phyloP scores from a whole-genome alignment of 2,797 vertebrate genomes.

The Leucoraja ocellata region DNA sequence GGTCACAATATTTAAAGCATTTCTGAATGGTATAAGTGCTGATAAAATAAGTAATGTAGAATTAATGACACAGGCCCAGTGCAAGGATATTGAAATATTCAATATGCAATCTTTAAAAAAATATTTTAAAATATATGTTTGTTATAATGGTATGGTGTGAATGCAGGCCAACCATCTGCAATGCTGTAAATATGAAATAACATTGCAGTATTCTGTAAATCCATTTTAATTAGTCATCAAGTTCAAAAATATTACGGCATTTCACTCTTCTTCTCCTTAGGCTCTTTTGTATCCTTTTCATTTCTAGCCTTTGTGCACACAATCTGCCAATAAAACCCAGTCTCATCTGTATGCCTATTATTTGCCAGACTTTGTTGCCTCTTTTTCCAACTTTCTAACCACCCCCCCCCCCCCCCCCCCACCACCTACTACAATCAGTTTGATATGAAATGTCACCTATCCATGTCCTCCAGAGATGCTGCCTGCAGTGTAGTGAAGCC shows the following conservation, averaged over 20 bases:
- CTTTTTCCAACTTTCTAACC: not conserved
- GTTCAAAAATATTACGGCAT: not conserved
- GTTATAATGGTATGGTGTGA: not conserved
- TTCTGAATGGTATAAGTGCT: not conserved
- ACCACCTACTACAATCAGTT: too few relatives aligned
- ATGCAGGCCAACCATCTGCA: not conserved
- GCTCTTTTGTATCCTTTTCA: too few relatives aligned
- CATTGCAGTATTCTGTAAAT: not conserved
- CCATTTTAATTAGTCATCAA: not conserved
- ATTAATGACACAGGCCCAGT: not conserved
- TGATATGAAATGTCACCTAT: too few relatives aligned
- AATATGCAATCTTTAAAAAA: not conserved
- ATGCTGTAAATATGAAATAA: not conserved
- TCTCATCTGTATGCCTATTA: too few relatives aligned
- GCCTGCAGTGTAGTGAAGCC: too few relatives aligned
- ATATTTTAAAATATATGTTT: not conserved
- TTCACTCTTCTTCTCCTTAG: too few relatives aligned
- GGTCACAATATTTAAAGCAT: not conserved
- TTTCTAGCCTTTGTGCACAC: too few relatives aligned
- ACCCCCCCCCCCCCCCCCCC: too few relatives aligned
- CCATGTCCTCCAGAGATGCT: too few relatives aligned
- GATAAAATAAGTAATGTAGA: not conserved
- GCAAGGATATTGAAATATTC: not conserved
- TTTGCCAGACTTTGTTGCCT: too few relatives aligned
- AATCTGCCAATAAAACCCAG: too few relatives aligned